Percentiles rank a stretch among this genome's conserved stretches.
Evolutionary conservation across 2,797 vertebrate genomes (phyloP).

Genomic region (Acomys russatus): DNA sequence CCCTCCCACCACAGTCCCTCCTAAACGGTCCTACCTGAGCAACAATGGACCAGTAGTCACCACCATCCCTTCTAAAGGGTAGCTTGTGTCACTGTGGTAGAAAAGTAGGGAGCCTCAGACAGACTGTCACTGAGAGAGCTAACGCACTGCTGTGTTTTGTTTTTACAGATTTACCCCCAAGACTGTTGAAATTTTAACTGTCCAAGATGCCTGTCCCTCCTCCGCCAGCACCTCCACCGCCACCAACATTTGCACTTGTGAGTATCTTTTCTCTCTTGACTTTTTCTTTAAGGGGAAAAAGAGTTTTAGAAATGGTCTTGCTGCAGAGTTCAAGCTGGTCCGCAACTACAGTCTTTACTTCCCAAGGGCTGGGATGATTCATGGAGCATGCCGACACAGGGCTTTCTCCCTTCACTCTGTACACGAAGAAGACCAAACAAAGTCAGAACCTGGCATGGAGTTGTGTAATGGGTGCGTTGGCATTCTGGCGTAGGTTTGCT

Average conservation of each 20-base stretch:
- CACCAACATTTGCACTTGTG: conserved; percentile 93
- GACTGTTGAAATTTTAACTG: conserved; percentile 72
- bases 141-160: conserved; percentile 45
- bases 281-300: neutral
- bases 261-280: conserved; percentile 78
- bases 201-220: conserved; percentile 96
- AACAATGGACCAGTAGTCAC: neutral
- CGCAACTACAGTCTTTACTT: neutral
- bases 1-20: neutral
- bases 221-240: conserved; percentile 93
- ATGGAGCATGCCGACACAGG: neutral
- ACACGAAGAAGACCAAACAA: neutral
- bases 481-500: neutral
- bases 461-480: neutral
- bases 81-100: neutral
- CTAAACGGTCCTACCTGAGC: neutral
- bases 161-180: conserved; percentile 85
- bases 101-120: neutral
- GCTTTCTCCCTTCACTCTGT: neutral
- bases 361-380: neutral
- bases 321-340: neutral
- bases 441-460: neutral
- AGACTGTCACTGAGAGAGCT: neutral
- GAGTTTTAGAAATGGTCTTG: neutral
- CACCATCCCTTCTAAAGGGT: neutral